These are phyloP conservation scores for Steinernema carpocapsae DNA, from an alignment of 2,888 invertebrate species.

Conservation along the genomic window DNA sequence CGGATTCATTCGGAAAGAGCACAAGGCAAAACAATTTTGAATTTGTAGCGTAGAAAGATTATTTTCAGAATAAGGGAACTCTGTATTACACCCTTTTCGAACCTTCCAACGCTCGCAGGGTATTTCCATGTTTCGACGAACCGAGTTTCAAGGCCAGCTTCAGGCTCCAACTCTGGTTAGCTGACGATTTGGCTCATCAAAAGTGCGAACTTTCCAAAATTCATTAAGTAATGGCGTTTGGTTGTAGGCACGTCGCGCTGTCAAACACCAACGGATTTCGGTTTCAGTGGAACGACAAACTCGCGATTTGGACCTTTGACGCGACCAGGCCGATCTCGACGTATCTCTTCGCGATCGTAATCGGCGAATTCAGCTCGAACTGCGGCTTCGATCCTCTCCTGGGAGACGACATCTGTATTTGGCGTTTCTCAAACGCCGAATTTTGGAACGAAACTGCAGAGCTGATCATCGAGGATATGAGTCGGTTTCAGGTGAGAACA, in stretches of 20 bases:
- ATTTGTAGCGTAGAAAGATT: not conserved
- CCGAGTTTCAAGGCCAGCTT: slow-evolving; percentile 29
- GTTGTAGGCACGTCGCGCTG: slow-evolving; percentile 39
- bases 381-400: slow-evolving; percentile 19
- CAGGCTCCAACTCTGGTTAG: slow-evolving; percentile 42
- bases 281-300: slow-evolving; percentile 35
- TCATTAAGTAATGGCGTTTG: not conserved
- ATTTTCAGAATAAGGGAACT: not conserved
- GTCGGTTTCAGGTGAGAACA: not conserved
- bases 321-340: slow-evolving; percentile 44
- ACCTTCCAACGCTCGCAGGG: slow-evolving; percentile 26
- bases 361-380: slow-evolving; percentile 40
- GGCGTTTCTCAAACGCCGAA: slow-evolving; percentile 42
- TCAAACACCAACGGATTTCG: slow-evolving; percentile 40
- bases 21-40: not conserved
- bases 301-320: slow-evolving; percentile 42
- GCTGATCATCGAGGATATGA: slow-evolving; percentile 3
- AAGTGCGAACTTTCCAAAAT: not conserved
- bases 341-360: slow-evolving; percentile 46
- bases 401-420: slow-evolving; percentile 42
- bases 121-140: slow-evolving; percentile 34
- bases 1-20: slow-evolving; percentile 9
- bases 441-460: slow-evolving; percentile 37
- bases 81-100: slow-evolving; percentile 33
- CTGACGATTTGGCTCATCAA: slow-evolving; percentile 38